phyloP scores from a whole-genome alignment of 2,113 vertebrate genomes.

The Hippocampus abdominalis region DNA sequence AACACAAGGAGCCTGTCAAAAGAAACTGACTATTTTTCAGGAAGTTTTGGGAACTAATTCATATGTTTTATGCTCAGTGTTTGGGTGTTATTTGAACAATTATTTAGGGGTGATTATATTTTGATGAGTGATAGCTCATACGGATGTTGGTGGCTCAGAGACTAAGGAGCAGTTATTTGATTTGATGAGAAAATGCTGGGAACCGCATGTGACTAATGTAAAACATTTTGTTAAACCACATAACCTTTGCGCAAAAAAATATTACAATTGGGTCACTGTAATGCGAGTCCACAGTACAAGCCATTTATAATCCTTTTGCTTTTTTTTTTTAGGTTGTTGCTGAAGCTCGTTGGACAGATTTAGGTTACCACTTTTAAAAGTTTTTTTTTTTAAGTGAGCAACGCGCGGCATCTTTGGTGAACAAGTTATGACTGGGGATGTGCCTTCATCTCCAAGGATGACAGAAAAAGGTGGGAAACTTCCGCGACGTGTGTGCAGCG shows the following conservation, averaged over 20 bases:
- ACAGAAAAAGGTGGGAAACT: constrained; percentile 11
- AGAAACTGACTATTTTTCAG: background rate
- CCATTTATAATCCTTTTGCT: background rate
- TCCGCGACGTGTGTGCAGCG: background rate
- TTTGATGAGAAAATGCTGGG: background rate
- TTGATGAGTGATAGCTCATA: too few species aligned
- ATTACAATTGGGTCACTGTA: too few species aligned
- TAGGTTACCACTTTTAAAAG: background rate
- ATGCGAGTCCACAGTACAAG: too few species aligned
- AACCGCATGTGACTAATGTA: background rate
- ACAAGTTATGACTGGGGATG: background rate
- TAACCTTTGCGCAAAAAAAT: too few species aligned
- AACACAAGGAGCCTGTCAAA: background rate
- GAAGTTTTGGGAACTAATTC: background rate
- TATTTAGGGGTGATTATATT: too few species aligned
- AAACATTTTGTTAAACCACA: too few species aligned
- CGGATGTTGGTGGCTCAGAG: too few species aligned
- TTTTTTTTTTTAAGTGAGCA: background rate
- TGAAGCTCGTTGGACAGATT: background rate
- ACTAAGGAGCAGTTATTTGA: background rate
- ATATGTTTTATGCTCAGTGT: background rate
- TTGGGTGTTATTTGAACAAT: too few species aligned
- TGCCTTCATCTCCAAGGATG: background rate
- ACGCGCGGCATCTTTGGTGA: background rate
- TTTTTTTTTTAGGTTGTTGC: background rate